Evolutionary conservation across 2,888 invertebrate genomes (phyloP), one percentile per base, ranked within the genome.

Genomic region (Trisateles emortualis): DNA sequence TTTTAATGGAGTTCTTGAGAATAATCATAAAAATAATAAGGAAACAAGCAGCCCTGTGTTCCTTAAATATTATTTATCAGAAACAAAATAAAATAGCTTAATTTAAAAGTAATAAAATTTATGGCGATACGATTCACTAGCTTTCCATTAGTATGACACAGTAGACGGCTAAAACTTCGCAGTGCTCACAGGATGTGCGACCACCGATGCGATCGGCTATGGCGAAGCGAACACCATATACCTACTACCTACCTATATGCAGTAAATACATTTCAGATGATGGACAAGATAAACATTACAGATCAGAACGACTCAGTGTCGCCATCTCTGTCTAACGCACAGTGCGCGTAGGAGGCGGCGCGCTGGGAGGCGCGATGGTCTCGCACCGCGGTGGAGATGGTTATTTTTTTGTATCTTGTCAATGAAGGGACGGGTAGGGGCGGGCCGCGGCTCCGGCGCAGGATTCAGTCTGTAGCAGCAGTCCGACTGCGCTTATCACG

Each of bases 351-450:
- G 86, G 83, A 83, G 89, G 88, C 84, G 88, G 83, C 81, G 78
- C 83, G 68, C 75, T 79, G 79, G 85, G 84, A 82, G 85, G 84
- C 81, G 81, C 79, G 56, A 63, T 72, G 72, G 71, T 76, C 63
- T 63, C 70, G 62, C 70, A 48, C 57, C 40, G 78, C 76, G 70
- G 74, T 84, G 86, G 87, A 87, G 84, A 82, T 86, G 90, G 86
- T 82, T 83, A 82, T 88, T 90, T 91, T 78, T 91, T 92, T 92
- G 86, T 90, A 79, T 88, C 87, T 90, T 89, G 90, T 92, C 90
- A 91, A 89, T 87, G 90, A 90, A 91, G 87, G 88, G 86, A 86
- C 88, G 87, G 84, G 83, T 81, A 81, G 88, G 87, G 90, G 90
- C 89, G 87, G 88, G 72, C 76, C 79, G 76, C 78, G 74, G 68